A percentile compares a stretch with the other conserved stretches of the same genome.
These are phyloP conservation scores for Hyperopisus bebe DNA, from an alignment of 2,113 vertebrate species.

Conservation along the genomic window DNA sequence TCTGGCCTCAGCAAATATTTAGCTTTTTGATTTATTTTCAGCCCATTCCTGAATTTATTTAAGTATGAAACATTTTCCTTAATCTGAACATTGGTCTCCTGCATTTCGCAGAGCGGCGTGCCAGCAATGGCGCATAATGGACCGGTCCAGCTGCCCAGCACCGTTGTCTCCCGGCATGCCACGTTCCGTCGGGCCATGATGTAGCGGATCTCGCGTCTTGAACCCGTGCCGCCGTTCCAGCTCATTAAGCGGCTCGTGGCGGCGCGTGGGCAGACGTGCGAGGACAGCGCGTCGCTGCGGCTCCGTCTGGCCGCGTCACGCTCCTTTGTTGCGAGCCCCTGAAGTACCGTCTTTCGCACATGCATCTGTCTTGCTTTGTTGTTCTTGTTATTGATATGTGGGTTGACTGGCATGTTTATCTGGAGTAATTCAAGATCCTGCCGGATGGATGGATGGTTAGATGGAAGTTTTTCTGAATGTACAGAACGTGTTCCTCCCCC, in stretches of 20 bases:
- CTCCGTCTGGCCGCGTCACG: background rate
- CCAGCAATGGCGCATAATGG: background rate
- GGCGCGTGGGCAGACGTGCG: background rate
- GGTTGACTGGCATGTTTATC: background rate
- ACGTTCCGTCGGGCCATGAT: background rate
- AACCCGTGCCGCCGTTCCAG: background rate
- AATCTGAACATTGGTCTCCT: background rate
- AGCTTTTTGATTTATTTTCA: conserved; percentile 5
- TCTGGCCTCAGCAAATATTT: background rate
- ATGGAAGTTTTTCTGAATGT: background rate
- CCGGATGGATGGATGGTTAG: background rate
- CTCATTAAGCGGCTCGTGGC: background rate
- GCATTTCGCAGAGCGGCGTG: background rate
- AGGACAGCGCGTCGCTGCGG: background rate
- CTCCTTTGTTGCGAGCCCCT: background rate
- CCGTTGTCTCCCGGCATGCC: background rate
- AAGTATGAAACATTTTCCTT: background rate
- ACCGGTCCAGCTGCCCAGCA: background rate
- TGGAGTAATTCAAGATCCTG: background rate
- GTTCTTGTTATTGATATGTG: background rate
- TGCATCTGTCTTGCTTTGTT: background rate
- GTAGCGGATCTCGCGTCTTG: background rate
- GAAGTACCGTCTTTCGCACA: background rate
- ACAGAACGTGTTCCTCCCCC: background rate
- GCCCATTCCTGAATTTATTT: background rate